A percentile compares a stretch with the other conserved stretches of the same genome.
Evolutionary conservation across 2,113 vertebrate genomes (phyloP).

Genomic region (Daboia siamensis): DNA sequence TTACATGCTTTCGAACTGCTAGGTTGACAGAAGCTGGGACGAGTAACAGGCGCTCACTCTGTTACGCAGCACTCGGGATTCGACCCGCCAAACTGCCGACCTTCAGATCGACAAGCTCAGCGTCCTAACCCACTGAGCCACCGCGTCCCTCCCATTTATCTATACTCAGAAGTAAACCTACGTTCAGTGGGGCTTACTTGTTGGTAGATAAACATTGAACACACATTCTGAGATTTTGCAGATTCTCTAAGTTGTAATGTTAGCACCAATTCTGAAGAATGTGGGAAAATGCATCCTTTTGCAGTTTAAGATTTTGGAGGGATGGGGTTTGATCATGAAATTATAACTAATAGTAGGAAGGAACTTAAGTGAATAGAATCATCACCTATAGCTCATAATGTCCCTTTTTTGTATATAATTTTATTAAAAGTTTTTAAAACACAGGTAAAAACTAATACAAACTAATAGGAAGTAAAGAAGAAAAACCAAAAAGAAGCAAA

Average conservation of each 20-base stretch:
- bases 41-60: no score
- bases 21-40: no score
- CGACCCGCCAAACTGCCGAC: no score
- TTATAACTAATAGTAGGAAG: background rate
- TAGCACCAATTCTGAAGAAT: background rate
- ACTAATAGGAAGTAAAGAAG: background rate
- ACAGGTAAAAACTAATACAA: background rate
- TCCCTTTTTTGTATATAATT: background rate
- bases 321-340: background rate
- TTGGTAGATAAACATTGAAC: background rate
- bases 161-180: background rate
- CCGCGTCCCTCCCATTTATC: no score
- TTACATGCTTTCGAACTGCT: no score
- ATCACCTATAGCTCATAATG: background rate
- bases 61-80: no score
- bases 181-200: background rate
- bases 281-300: background rate
- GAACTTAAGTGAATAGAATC: background rate
- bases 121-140: no score
- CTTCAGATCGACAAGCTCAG: no score
- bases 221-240: background rate
- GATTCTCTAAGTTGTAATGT: background rate
- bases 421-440: background rate
- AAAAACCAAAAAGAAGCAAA: background rate
- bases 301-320: background rate